Percentiles rank a stretch among this genome's conserved stretches.
Evolutionary conservation across 1,140 invertebrate species (phyloP).

Genomic region (Panonychus citri): DNA sequence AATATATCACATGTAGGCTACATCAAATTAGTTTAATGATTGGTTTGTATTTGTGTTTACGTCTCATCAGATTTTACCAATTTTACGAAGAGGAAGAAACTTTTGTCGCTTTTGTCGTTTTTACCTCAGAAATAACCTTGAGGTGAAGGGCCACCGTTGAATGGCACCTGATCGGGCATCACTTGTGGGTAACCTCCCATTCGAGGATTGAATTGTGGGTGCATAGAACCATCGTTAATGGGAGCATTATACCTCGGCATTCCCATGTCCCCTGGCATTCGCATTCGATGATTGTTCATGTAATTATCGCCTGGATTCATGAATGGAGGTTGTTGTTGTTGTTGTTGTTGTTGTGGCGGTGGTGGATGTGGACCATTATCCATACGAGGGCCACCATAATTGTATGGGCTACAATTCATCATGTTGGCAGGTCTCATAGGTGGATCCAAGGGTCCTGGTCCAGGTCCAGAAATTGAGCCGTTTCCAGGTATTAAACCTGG

Average conservation of each 20-base stretch:
- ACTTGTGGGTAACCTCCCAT: neutral
- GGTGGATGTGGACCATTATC: conserved; percentile 2
- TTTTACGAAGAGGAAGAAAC: no score
- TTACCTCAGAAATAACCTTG: neutral
- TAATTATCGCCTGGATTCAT: neutral
- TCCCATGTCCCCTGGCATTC: neutral
- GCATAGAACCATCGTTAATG: neutral
- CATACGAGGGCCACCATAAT: neutral
- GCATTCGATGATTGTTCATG: neutral
- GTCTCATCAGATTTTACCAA: no score
- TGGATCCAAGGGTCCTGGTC: neutral
- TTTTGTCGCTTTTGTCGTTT: no score
- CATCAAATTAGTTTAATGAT: no score
- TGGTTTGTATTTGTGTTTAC: no score
- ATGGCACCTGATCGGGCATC: neutral
- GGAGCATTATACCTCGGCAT: neutral
- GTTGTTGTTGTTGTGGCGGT: no score
- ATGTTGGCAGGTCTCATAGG: neutral
- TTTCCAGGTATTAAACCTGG: no score
- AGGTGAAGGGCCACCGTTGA: neutral
- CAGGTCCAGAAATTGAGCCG: no score
- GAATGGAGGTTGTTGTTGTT: no score
- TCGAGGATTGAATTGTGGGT: neutral
- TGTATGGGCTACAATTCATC: neutral
- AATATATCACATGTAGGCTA: no score